Evolutionary conservation across 2,113 vertebrate species (phyloP).

Genomic region (Solenodon paradoxus): DNA sequence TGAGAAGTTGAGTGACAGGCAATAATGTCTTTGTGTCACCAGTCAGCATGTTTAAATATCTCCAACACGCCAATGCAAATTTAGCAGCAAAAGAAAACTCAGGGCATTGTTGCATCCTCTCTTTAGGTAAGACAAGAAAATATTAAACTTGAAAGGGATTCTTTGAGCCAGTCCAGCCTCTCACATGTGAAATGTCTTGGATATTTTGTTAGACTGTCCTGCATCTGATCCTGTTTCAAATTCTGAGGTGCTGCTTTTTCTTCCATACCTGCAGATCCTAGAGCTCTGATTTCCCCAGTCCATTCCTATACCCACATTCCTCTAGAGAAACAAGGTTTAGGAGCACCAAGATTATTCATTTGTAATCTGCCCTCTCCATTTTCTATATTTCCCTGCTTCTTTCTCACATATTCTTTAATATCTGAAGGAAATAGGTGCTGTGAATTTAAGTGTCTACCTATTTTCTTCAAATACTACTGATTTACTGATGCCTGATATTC

Average conservation of each 20-base stretch:
- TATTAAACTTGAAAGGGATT: neutral
- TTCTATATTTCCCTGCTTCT: neutral
- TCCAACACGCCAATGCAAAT: neutral
- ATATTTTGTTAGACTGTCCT: neutral
- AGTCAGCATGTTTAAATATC: rapidly evolving
- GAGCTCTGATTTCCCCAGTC: neutral
- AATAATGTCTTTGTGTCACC: neutral
- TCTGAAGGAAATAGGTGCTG: neutral
- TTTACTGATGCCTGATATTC: neutral
- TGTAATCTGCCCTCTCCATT: neutral
- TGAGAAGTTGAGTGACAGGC: neutral
- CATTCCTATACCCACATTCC: neutral
- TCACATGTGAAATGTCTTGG: neutral
- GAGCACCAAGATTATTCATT: neutral
- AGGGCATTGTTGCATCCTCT: too few species aligned
- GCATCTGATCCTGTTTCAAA: neutral
- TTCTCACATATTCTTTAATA: neutral
- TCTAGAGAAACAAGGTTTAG: neutral
- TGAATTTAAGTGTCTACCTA: neutral
- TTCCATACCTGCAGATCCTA: neutral
- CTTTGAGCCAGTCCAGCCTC: neutral
- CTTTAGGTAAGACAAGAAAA: neutral
- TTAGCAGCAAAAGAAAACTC: neutral
- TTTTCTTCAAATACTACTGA: neutral
- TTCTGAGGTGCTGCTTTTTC: neutral